Evolutionary conservation across 64 coral and sea anemone species (phyloP).

Genomic region (Montipora efflorescens): DNA sequence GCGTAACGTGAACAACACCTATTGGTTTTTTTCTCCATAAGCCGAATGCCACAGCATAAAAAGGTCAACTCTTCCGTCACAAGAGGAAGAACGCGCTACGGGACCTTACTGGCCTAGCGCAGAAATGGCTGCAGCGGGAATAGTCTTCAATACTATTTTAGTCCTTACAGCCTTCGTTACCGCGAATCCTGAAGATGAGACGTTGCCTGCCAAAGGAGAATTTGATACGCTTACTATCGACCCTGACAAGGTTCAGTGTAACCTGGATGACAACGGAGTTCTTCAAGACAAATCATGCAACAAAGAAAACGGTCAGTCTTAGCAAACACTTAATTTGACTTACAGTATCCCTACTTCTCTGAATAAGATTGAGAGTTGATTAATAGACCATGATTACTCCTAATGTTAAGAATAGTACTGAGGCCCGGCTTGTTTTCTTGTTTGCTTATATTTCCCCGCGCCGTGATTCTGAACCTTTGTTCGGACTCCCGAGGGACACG

Average conservation of each 20-base stretch:
- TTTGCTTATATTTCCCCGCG: too few relatives aligned
- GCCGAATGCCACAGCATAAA: background rate
- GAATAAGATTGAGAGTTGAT: too few relatives aligned
- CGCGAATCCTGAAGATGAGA: background rate
- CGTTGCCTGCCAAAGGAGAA: background rate
- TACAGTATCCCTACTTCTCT: too few relatives aligned
- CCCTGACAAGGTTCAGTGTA: background rate
- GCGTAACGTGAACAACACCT: too few relatives aligned
- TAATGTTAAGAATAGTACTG: too few relatives aligned
- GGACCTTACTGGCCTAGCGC: background rate
- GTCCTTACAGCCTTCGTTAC: background rate
- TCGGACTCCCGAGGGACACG: too few relatives aligned
- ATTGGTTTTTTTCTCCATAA: background rate
- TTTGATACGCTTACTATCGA: background rate
- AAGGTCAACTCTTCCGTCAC: background rate
- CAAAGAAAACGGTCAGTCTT: background rate
- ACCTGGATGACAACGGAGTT: too few relatives aligned
- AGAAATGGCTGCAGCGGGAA: background rate
- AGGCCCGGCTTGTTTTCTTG: too few relatives aligned
- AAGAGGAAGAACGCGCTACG: background rate
- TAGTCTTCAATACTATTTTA: background rate
- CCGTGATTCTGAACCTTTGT: too few relatives aligned
- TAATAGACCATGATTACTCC: too few relatives aligned
- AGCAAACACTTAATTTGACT: too few relatives aligned
- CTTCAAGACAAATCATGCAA: background rate